Evolutionary conservation across 2,113 vertebrate genomes (phyloP).

Genomic region (Forbesichthys papilliferus): DNA sequence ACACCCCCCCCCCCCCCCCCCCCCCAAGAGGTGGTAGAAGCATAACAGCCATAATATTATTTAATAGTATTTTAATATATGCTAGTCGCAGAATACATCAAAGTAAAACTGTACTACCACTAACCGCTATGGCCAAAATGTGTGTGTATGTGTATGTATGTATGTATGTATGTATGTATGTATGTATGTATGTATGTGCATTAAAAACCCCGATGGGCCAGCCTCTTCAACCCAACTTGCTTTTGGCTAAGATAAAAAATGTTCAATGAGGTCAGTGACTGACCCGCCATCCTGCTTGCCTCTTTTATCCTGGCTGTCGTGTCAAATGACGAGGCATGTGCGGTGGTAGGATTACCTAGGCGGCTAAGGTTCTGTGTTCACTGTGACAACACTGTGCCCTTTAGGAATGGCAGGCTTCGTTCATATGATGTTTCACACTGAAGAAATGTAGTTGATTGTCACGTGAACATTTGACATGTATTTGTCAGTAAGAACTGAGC

Average conservation of each 20-base stretch:
- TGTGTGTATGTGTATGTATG: no score
- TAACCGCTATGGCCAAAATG: no score
- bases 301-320: conserved; percentile 44
- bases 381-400: conserved; percentile 1
- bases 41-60: no score
- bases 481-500: not conserved
- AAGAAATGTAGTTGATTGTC: not conserved
- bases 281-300: conserved; percentile 18
- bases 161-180: no score
- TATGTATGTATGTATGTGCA: no score
- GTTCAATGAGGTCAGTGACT: conserved; percentile 29
- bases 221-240: not conserved
- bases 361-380: conserved; percentile 43
- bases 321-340: conserved; percentile 48
- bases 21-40: no score
- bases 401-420: not conserved
- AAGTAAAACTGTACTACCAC: no score
- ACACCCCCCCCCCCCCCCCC: no score
- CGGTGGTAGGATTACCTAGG: conserved; percentile 56
- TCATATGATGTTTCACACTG: not conserved
- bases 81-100: no score
- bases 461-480: not conserved
- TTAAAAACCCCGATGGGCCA: not conserved
- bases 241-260: not conserved
- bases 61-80: no score